Conservation (phyloP, 2,797 vertebrate species). For the Lateolabrax maculatus region DNA sequence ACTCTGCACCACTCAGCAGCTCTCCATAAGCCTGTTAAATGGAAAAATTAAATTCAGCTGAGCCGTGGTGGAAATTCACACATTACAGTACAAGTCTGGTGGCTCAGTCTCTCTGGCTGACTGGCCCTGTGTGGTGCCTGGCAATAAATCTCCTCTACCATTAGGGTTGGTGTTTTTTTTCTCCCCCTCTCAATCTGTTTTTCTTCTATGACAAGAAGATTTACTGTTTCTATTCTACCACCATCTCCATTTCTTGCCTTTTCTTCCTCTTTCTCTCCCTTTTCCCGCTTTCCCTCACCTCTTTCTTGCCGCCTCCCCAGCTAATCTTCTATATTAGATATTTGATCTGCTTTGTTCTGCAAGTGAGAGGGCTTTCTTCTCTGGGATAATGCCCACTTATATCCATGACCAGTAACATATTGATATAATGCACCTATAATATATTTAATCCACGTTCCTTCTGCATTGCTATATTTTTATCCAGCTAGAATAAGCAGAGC, state of each 20-base stretch:
- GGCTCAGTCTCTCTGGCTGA: constrained; percentile 45
- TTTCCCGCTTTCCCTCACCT: background rate
- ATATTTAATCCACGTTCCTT: constrained; percentile 44
- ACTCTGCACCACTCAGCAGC: constrained; percentile 54
- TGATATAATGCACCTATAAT: constrained; percentile 48
- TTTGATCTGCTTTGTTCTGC: constrained; percentile 59
- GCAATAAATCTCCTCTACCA: constrained; percentile 41
- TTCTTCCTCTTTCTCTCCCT: background rate
- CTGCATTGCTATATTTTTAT: constrained; percentile 24
- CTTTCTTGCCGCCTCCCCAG: background rate
- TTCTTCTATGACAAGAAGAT: constrained; percentile 58
- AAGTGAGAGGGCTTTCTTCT: constrained; percentile 36
- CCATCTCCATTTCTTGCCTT: constrained; percentile 35
- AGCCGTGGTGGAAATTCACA: constrained; percentile 74
- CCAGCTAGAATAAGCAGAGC: constrained; percentile 32
- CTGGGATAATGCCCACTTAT: constrained; percentile 49
- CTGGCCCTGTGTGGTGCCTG: constrained; percentile 47
- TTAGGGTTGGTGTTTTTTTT: constrained; percentile 17
- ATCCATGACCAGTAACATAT: constrained; percentile 51
- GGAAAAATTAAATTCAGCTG: constrained; percentile 78
- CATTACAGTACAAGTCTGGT: constrained; percentile 54
- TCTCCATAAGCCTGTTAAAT: constrained; percentile 79
- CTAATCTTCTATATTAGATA: constrained; percentile 47
- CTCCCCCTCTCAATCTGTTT: constrained; percentile 29
- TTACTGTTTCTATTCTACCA: constrained; percentile 47